Percentiles rank a stretch among this genome's conserved stretches.
phyloP scores from a whole-genome alignment of 2,888 invertebrate genomes.

The Nemoura dubitans region DNA sequence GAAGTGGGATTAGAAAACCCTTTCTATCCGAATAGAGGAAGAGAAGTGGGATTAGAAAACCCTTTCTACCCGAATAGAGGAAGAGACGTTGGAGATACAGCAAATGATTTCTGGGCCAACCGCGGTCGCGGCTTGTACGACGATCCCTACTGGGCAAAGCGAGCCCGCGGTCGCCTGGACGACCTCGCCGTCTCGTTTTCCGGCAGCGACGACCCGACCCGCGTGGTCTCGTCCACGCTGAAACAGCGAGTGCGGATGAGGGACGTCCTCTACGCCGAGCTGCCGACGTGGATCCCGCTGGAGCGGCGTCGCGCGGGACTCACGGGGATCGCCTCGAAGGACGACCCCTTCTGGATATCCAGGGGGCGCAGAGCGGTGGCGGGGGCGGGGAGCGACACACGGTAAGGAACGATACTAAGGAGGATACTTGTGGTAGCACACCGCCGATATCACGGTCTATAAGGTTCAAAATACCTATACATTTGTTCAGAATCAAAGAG shows the following conservation, averaged over 20 bases:
- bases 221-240: background rate
- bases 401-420: background rate
- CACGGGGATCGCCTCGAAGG: background rate
- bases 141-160: constrained; percentile 64
- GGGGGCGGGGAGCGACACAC: background rate
- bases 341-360: constrained; percentile 55
- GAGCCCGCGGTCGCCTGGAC: constrained; percentile 59
- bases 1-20: constrained; percentile 4
- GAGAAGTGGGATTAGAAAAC: constrained; percentile 48
- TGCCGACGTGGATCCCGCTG: constrained; percentile 66
- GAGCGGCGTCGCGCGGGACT: constrained; percentile 34
- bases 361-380: constrained; percentile 51
- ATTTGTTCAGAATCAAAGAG: no score
- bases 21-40: constrained; percentile 40
- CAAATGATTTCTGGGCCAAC: constrained; percentile 55
- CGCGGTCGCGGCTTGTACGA: constrained; percentile 57
- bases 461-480: no score
- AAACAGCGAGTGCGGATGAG: constrained; percentile 48
- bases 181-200: background rate
- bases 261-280: constrained; percentile 64
- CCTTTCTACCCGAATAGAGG: constrained; percentile 53
- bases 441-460: no score
- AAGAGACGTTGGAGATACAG: constrained; percentile 46
- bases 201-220: background rate
- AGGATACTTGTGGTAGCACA: no score